A percentile compares a stretch with the other conserved stretches of the same genome.
These are phyloP conservation scores for Amniataba percoides DNA, from an alignment of 2,797 vertebrate species.

Conservation along the genomic window DNA sequence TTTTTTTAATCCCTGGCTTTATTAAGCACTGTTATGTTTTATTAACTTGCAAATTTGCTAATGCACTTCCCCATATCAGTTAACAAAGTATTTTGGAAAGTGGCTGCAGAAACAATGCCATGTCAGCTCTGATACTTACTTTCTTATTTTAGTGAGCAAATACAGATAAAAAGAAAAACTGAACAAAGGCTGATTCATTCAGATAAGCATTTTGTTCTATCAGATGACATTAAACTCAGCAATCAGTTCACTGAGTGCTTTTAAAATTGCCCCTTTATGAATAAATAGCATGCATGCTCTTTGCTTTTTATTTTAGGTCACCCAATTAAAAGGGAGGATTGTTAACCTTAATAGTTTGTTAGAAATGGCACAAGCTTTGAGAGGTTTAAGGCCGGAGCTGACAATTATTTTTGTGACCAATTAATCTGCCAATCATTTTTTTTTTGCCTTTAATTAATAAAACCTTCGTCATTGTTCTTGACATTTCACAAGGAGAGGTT, in stretches of 20 bases:
- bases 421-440: neutral
- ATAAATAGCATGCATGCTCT: neutral
- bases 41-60: slow-evolving; percentile 36
- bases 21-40: slow-evolving; percentile 26
- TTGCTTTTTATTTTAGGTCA: neutral
- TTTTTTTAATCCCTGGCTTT: slow-evolving; percentile 20
- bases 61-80: neutral
- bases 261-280: neutral
- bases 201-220: slow-evolving; percentile 1
- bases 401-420: neutral
- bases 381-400: neutral
- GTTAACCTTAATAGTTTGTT: neutral
- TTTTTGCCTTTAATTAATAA: slow-evolving; percentile 4
- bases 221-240: slow-evolving; percentile 16
- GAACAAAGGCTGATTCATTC: slow-evolving; percentile 9
- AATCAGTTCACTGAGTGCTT: slow-evolving; percentile 6
- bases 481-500: neutral
- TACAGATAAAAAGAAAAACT: neutral
- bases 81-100: neutral
- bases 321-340: neutral
- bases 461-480: neutral
- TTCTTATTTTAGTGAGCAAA: neutral
- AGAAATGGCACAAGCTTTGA: neutral
- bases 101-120: neutral
- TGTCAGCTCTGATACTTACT: neutral